Percentiles rank a stretch among this genome's conserved stretches.
Evolutionary conservation across 1,140 invertebrate species (phyloP).

Genomic region (Teleogryllus occipitalis): DNA sequence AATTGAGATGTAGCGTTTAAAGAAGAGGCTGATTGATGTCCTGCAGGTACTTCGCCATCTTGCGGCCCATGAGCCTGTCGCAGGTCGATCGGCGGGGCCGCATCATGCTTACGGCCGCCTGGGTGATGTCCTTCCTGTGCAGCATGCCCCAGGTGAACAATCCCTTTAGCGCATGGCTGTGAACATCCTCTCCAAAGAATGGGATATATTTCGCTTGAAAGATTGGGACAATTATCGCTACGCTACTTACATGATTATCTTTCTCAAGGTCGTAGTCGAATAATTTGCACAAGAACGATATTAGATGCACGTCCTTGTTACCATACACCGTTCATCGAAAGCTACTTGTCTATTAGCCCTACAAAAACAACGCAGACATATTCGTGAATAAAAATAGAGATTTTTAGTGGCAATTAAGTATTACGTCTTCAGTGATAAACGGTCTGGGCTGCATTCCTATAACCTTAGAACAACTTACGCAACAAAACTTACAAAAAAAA

Average conservation of each 20-base stretch:
- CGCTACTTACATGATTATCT: too few relatives aligned
- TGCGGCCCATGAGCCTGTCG: conserved; percentile 65
- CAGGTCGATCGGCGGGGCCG: conserved; percentile 58
- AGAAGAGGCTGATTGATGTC: background rate
- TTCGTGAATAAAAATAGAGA: too few relatives aligned
- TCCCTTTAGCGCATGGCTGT: too few relatives aligned
- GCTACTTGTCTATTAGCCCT: too few relatives aligned
- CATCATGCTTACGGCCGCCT: conserved; percentile 64
- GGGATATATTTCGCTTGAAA: background rate
- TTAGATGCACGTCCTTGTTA: too few relatives aligned
- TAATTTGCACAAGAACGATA: background rate
- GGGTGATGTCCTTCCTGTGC: conserved; percentile 67
- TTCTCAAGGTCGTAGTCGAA: background rate
- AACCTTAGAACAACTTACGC: too few relatives aligned
- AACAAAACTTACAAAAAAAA: too few relatives aligned
- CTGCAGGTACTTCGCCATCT: conserved; percentile 72
- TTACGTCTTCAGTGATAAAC: too few relatives aligned
- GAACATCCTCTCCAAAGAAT: background rate
- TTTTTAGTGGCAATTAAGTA: too few relatives aligned
- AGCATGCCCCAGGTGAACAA: conserved; percentile 68
- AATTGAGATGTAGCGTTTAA: background rate
- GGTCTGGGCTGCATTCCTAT: too few relatives aligned
- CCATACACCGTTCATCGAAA: too few relatives aligned
- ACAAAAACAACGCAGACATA: too few relatives aligned
- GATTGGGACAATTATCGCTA: background rate